Percentiles rank a stretch among this genome's conserved stretches.
These are phyloP conservation scores for Sycophaga agraensis DNA, from an alignment of 1,140 invertebrate species.

Conservation along the genomic window DNA sequence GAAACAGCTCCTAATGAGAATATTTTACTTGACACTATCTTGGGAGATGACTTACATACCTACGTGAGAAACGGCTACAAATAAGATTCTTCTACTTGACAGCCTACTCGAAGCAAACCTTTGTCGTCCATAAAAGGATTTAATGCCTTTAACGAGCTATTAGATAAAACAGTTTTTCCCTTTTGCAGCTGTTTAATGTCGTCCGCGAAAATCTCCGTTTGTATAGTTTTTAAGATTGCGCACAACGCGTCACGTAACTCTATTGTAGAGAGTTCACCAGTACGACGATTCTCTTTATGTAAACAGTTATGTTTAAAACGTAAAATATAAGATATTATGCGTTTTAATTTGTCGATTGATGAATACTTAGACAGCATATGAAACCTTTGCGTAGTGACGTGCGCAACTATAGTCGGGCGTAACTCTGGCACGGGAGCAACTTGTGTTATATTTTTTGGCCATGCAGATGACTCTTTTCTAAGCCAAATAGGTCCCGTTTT, in stretches of 20 bases:
- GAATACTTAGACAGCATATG: neutral
- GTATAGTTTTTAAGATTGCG: no score
- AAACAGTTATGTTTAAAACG: neutral
- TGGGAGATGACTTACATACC: no score
- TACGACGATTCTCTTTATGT: no score
- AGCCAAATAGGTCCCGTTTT: slow-evolving; percentile 4
- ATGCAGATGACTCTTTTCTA: neutral
- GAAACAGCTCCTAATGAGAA: no score
- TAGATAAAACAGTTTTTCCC: neutral
- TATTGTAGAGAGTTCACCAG: no score
- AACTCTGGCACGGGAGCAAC: neutral
- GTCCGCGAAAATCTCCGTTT: no score
- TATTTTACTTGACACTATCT: no score
- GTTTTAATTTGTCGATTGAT: neutral
- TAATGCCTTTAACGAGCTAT: neutral
- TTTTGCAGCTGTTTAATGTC: neutral
- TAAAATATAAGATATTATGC: neutral
- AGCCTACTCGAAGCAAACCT: no score
- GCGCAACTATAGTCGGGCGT: neutral
- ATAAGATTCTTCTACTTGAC: no score
- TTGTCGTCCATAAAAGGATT: neutral
- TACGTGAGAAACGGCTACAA: no score
- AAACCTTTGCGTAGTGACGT: no score
- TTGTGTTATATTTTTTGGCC: neutral
- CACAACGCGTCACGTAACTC: no score